These are phyloP conservation scores for Pygmarrhopalites habei DNA, from an alignment of 1,140 invertebrate species.

Conservation along the genomic window DNA sequence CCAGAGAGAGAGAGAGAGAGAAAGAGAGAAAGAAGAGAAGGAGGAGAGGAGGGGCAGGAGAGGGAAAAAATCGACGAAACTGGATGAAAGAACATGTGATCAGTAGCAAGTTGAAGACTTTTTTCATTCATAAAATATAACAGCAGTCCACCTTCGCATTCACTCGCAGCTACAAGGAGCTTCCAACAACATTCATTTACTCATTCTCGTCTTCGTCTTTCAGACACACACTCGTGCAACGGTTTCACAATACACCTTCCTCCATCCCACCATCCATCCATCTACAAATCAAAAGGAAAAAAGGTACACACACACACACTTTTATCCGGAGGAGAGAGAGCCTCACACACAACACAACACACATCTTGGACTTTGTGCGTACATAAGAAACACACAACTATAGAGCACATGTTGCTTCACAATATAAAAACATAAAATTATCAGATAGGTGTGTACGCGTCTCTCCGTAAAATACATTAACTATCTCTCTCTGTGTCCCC, in stretches of 20 bases:
- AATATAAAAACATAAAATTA: background rate
- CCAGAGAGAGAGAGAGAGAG: background rate
- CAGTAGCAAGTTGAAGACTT: slow-evolving; percentile 4
- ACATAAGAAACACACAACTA: background rate
- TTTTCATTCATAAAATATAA: slow-evolving; percentile 37
- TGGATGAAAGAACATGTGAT: slow-evolving; percentile 32
- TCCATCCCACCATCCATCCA: background rate
- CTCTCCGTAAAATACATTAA: slow-evolving; percentile 2
- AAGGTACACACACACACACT: background rate
- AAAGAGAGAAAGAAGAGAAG: background rate
- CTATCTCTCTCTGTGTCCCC: background rate
- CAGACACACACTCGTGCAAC: slow-evolving; percentile 1
- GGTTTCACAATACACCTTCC: background rate
- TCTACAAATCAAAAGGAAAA: background rate
- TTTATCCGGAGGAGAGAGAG: too few relatives aligned
- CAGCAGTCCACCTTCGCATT: slow-evolving; percentile 19
- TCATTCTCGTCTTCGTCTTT: slow-evolving; percentile 2
- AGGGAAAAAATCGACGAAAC: slow-evolving; percentile 28
- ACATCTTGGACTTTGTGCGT: too few relatives aligned
- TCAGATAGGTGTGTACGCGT: background rate
- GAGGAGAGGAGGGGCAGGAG: background rate
- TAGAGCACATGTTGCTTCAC: background rate
- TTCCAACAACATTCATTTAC: background rate
- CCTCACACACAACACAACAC: too few relatives aligned
- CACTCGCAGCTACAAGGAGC: slow-evolving; percentile 10